A percentile compares a stretch with the other conserved stretches of the same genome.
Conservation (phyloP, 2,113 vertebrate genomes). For the Alectura lathami region DNA sequence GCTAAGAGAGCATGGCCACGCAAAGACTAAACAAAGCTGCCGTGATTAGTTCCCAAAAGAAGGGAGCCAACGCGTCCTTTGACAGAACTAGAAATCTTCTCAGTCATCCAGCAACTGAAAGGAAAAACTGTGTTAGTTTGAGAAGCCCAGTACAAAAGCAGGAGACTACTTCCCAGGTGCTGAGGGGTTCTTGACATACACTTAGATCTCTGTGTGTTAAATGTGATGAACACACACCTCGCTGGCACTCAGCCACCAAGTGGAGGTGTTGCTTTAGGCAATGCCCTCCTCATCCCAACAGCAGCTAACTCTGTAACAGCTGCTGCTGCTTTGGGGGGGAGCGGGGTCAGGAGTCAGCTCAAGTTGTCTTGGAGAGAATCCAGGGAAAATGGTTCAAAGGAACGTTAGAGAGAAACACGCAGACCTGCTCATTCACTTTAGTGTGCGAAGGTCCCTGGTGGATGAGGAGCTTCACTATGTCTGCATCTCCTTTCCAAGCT, state of each 20-base stretch:
- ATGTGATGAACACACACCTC: too few relatives aligned
- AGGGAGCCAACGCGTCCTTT: slow-evolving; percentile 18
- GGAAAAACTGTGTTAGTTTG: slow-evolving; percentile 43
- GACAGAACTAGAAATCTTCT: slow-evolving; percentile 35
- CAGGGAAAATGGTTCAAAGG: not conserved
- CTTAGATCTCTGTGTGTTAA: not conserved
- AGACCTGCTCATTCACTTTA: slow-evolving; percentile 96
- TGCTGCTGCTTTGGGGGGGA: not conserved
- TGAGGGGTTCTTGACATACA: not conserved
- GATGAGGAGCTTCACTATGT: slow-evolving; percentile 93
- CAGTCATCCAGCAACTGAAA: slow-evolving; percentile 50
- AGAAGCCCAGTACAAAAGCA: slow-evolving; percentile 45
- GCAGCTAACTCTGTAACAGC: not conserved
- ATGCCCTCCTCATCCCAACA: not conserved
- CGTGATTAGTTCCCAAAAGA: slow-evolving; percentile 42
- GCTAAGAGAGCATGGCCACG: slow-evolving; percentile 53
- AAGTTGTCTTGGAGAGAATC: not conserved
- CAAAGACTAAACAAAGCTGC: slow-evolving; percentile 50
- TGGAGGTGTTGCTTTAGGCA: not conserved
- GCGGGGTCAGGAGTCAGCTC: not conserved
- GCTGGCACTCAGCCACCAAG: not conserved
- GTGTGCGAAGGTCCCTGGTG: slow-evolving; percentile 96
- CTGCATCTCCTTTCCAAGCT: slow-evolving; percentile 96
- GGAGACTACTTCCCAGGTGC: not conserved
- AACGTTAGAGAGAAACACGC: slow-evolving; percentile 20